A percentile compares a stretch with the other conserved stretches of the same genome.
Evolutionary conservation across 2,113 vertebrate species (phyloP).

Genomic region (Pachypanchax playfairii): DNA sequence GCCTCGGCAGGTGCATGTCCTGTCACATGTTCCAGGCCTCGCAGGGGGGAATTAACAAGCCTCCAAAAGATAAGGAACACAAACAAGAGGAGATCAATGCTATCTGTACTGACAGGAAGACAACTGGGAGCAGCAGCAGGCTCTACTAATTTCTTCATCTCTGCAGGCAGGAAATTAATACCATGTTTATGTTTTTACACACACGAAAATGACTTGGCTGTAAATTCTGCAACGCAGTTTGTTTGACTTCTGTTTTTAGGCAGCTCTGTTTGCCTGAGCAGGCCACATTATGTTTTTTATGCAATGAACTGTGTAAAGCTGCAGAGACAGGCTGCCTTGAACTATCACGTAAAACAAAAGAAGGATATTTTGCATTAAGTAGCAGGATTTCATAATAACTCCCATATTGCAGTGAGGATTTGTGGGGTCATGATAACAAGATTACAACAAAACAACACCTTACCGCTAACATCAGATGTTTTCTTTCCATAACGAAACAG

Average conservation of each 20-base stretch:
- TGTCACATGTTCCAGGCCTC: slow-evolving; percentile 6
- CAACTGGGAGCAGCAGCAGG: slow-evolving; percentile 27
- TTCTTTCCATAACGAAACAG: slow-evolving; percentile 3
- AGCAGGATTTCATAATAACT: slow-evolving; percentile 10
- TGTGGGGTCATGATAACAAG: neutral
- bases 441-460: slow-evolving; percentile 18
- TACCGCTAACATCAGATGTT: slow-evolving; percentile 25
- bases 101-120: slow-evolving; percentile 52
- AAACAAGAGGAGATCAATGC: slow-evolving; percentile 64
- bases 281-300: slow-evolving; percentile 1
- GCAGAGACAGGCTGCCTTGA: slow-evolving; percentile 31
- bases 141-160: slow-evolving; percentile 35
- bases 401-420: slow-evolving; percentile 1
- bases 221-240: neutral
- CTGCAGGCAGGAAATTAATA: slow-evolving; percentile 53
- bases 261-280: slow-evolving; percentile 3
- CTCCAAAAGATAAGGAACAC: slow-evolving; percentile 54
- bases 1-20: slow-evolving; percentile 42
- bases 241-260: slow-evolving; percentile 43
- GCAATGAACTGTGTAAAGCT: neutral
- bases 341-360: slow-evolving; percentile 29
- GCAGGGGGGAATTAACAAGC: slow-evolving; percentile 21
- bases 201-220: slow-evolving; percentile 22
- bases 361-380: slow-evolving; percentile 1
- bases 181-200: slow-evolving; percentile 47